These are phyloP conservation scores for Geotrupes spiniger DNA, from an alignment of 2,888 invertebrate species.

Conservation along the genomic window DNA sequence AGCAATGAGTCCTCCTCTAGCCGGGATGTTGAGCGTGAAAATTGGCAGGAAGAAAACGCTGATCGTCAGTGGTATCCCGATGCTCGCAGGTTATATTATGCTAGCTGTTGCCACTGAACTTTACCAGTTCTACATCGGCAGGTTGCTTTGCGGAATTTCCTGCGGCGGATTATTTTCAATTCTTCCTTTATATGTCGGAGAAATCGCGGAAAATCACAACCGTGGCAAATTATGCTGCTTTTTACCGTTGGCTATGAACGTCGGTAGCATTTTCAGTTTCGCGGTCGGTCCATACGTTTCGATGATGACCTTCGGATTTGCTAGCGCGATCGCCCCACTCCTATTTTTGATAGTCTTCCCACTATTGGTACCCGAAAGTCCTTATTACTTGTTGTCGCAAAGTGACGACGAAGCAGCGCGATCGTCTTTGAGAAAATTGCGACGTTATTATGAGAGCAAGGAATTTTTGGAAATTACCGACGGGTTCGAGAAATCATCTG, in stretches of 20 bases:
- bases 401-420: slow-evolving; percentile 60
- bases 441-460: slow-evolving; percentile 45
- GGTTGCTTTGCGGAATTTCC: slow-evolving; percentile 61
- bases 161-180: slow-evolving; percentile 68
- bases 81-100: slow-evolving; percentile 67
- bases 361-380: slow-evolving; percentile 74
- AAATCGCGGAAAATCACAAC: slow-evolving; percentile 64
- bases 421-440: slow-evolving; percentile 42
- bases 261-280: slow-evolving; percentile 67
- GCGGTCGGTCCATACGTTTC: slow-evolving; percentile 65
- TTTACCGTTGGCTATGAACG: slow-evolving; percentile 65
- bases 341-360: slow-evolving; percentile 57
- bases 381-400: slow-evolving; percentile 62
- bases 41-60: slow-evolving; percentile 70
- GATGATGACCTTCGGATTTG: slow-evolving; percentile 61
- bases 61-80: slow-evolving; percentile 63
- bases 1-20: slow-evolving; percentile 65
- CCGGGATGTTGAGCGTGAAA: slow-evolving; percentile 64
- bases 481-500: slow-evolving; percentile 46
- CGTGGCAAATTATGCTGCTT: slow-evolving; percentile 77
- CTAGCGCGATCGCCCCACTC: slow-evolving; percentile 50
- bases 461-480: slow-evolving; percentile 62
- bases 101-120: slow-evolving; percentile 57
- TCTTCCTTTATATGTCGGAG: slow-evolving; percentile 79
- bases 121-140: slow-evolving; percentile 56